phyloP scores from a whole-genome alignment of 2,797 vertebrate genomes.

The Micropoecilia bifurca region DNA sequence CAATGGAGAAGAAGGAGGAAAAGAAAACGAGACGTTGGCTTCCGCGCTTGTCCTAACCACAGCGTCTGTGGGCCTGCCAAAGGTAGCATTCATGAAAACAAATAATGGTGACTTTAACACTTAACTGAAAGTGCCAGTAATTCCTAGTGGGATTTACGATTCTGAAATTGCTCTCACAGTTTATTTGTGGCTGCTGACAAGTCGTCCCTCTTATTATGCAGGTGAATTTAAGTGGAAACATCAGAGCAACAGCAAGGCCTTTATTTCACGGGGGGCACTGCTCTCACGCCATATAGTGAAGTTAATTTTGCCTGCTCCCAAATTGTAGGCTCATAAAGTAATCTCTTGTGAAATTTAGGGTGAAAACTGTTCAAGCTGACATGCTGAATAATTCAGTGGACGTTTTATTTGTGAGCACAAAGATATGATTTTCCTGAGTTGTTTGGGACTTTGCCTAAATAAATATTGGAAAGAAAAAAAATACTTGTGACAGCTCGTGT shows the following conservation, averaged over 20 bases:
- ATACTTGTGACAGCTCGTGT: constrained; percentile 39
- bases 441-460: constrained; percentile 35
- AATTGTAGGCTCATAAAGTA: constrained; percentile 17
- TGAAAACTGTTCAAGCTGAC: constrained; percentile 17
- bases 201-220: constrained; percentile 74
- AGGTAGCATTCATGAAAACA: constrained; percentile 74
- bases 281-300: constrained; percentile 74
- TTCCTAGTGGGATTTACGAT: constrained; percentile 69
- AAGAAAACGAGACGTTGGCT: constrained; percentile 56
- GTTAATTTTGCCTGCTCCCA: constrained; percentile 31
- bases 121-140: constrained; percentile 73
- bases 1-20: background rate
- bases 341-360: constrained; percentile 26
- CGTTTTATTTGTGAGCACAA: constrained; percentile 24
- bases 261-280: constrained; percentile 53
- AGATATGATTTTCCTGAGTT: constrained; percentile 28
- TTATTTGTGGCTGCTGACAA: constrained; percentile 72
- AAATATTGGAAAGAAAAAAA: constrained; percentile 24
- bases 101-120: constrained; percentile 76
- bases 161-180: constrained; percentile 68
- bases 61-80: constrained; percentile 66
- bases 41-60: constrained; percentile 65
- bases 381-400: constrained; percentile 30
- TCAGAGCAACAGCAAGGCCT: constrained; percentile 50
- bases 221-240: constrained; percentile 77